A percentile compares a stretch with the other conserved stretches of the same genome.
phyloP scores from a whole-genome alignment of 1,140 invertebrate genomes.

The Pseudomyrmex flavicornis region DNA sequence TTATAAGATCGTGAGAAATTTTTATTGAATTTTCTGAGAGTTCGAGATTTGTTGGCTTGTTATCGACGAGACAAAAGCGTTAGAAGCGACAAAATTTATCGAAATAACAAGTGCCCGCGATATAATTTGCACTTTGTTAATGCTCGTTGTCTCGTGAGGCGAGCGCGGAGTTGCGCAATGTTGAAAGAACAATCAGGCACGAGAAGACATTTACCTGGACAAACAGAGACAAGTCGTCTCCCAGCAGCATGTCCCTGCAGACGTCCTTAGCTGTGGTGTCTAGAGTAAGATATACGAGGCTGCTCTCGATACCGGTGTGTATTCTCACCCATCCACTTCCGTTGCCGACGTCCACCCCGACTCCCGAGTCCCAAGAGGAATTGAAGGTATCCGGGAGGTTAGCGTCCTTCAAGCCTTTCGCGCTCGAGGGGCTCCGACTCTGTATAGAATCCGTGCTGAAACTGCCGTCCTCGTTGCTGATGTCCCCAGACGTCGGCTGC shows the following conservation, averaged over 20 bases:
- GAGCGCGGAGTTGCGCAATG: slow-evolving; percentile 37
- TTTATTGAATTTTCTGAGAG: too few relatives aligned
- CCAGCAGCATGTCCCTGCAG: slow-evolving; percentile 87
- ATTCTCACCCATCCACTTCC: slow-evolving; percentile 87
- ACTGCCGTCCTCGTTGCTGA: slow-evolving; percentile 65
- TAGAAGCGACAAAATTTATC: background rate
- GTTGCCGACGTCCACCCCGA: slow-evolving; percentile 79
- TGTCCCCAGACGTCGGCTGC: slow-evolving; percentile 39
- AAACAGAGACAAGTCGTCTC: slow-evolving; percentile 87
- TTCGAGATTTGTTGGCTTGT: background rate
- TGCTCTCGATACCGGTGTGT: slow-evolving; percentile 87
- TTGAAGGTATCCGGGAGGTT: slow-evolving; percentile 75
- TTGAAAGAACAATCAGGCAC: slow-evolving; percentile 67
- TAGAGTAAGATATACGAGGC: slow-evolving; percentile 87
- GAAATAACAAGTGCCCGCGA: background rate
- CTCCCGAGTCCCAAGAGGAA: slow-evolving; percentile 83
- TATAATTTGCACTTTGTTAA: background rate
- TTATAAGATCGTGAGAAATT: background rate
- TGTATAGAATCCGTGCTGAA: slow-evolving; percentile 80
- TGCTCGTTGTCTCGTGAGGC: slow-evolving; percentile 10
- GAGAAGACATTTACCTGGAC: slow-evolving; percentile 84
- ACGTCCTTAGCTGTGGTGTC: slow-evolving; percentile 87
- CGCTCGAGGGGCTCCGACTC: slow-evolving; percentile 68
- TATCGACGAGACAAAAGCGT: background rate
- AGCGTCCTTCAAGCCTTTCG: slow-evolving; percentile 56